Percentiles rank a stretch among this genome's conserved stretches.
Conservation (phyloP, 2,113 vertebrate species). For the Lophius piscatorius region DNA sequence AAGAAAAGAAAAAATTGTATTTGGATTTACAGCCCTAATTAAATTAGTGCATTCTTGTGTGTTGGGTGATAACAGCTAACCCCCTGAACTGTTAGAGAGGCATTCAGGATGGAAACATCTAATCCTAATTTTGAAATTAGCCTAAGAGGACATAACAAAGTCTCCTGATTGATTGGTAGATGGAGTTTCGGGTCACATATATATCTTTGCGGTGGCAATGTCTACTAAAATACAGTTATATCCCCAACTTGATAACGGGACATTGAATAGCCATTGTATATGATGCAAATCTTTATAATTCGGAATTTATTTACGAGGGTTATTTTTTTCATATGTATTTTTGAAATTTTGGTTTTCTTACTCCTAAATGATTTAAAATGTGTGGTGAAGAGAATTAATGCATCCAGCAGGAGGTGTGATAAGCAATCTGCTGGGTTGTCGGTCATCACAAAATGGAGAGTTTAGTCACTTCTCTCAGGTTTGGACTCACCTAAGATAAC, state of each 20-base stretch:
- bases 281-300: too few species aligned
- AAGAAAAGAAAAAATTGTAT: not conserved
- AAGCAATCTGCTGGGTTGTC: slow-evolving; percentile 3
- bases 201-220: slow-evolving; percentile 7
- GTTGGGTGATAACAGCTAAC: slow-evolving; percentile 4
- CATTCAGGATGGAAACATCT: slow-evolving; percentile 33
- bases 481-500: slow-evolving; percentile 7
- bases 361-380: slow-evolving; percentile 3
- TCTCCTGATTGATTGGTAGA: slow-evolving; percentile 18
- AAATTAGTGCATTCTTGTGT: not conserved
- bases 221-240: slow-evolving; percentile 1
- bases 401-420: slow-evolving; percentile 5
- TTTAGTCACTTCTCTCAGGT: slow-evolving; percentile 15
- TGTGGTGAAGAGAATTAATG: slow-evolving; percentile 5
- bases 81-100: not conserved
- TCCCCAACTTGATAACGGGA: not conserved
- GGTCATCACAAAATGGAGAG: slow-evolving; percentile 5
- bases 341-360: not conserved
- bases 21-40: not conserved
- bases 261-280: not conserved
- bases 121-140: slow-evolving; percentile 37
- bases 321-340: not conserved
- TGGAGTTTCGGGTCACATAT: slow-evolving; percentile 7
- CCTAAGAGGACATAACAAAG: not conserved
- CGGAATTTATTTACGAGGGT: too few species aligned